A percentile compares a stretch with the other conserved stretches of the same genome.
Evolutionary conservation across 2,797 vertebrate genomes (phyloP).

Genomic region (Mormyrus hasselquistii): DNA sequence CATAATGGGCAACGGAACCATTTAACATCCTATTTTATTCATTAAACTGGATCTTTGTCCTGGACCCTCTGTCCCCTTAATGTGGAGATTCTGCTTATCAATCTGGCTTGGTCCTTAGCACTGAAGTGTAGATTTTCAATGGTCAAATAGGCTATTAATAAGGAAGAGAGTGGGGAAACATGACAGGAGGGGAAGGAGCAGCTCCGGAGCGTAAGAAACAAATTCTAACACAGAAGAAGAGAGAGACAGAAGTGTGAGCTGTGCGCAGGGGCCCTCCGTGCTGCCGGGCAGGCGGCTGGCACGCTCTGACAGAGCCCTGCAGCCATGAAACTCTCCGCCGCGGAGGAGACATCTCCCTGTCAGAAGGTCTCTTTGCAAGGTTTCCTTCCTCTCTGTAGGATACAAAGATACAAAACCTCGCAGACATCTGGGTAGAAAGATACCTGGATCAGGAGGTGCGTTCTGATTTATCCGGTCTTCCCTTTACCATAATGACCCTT

Average conservation of each 20-base stretch:
- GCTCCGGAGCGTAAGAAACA: not conserved
- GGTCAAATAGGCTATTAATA: not conserved
- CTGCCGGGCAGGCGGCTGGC: not conserved
- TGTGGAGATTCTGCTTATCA: not conserved
- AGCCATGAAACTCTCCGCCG: slow-evolving; percentile 9
- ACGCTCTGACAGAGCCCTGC: not conserved
- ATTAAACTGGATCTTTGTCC: not conserved
- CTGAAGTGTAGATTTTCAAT: not conserved
- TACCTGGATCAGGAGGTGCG: not conserved
- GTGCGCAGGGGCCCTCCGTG: no score
- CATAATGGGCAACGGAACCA: not conserved
- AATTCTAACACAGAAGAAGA: not conserved
- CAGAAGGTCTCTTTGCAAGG: slow-evolving; percentile 17
- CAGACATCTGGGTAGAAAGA: not conserved
- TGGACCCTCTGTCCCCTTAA: not conserved
- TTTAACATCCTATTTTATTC: not conserved
- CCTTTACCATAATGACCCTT: slow-evolving; percentile 11
- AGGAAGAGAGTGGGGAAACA: not conserved
- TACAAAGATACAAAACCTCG: not conserved
- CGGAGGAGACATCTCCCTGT: slow-evolving; percentile 15
- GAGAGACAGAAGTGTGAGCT: not conserved
- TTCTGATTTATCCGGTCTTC: slow-evolving; percentile 17
- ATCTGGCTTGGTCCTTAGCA: not conserved
- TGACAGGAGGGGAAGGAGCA: not conserved
- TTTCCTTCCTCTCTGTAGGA: not conserved